Base-by-base conservation (phyloP, 2,797 vertebrate genomes). In the Enteromius mattozi region DNA sequence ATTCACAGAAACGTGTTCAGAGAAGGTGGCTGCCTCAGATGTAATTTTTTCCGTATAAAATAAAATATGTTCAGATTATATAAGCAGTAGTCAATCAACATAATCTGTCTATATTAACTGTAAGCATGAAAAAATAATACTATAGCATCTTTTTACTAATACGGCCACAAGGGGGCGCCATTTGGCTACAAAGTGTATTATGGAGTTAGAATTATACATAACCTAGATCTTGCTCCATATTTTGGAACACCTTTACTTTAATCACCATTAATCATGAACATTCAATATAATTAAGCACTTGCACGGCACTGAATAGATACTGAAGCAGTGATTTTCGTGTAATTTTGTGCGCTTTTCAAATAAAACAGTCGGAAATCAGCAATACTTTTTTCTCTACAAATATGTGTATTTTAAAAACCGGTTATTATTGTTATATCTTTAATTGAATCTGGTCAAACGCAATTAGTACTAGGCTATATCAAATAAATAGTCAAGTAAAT, bases 131-230 rank as follows among this genome's bases (percentile, higher is more conserved):
- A 69, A 80, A 16, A 2, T 30, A 33, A 33, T 19, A 45, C 2
- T 6, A 2, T 6, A n/a, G 24, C 2, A 12, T 16, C 1, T 78
- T 78, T 33, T 33, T 5, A 35, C 13, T 4, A 5, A 5, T 24
- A 49, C 6, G 0, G 35, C 81, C 86, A 89, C 72, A 76, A 86
- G 90, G 82, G 83, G 90, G 90, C 75, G 61, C 33, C 8, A 75
- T 87, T 80, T 74, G 56, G 30, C 65, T 47, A 49, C 7, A 27
- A 21, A 33, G 12, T 27, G 4, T 19, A 16, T 19, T 30, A 16
- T 45, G 12, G 17, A 37, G 45, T 51, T 19, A 27, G 6, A 51
- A 81, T 40, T 10, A 59, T 10, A 13, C 19, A 19, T 69, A 33
- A 59, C 3, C 14, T 2, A 37, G 59, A 33, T 66, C 16, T 54